These are phyloP conservation scores for Aphrocallistes beatrix DNA, from an alignment of 37 sponge, comb jelly and placozoan genomes.

Conservation along the genomic window DNA sequence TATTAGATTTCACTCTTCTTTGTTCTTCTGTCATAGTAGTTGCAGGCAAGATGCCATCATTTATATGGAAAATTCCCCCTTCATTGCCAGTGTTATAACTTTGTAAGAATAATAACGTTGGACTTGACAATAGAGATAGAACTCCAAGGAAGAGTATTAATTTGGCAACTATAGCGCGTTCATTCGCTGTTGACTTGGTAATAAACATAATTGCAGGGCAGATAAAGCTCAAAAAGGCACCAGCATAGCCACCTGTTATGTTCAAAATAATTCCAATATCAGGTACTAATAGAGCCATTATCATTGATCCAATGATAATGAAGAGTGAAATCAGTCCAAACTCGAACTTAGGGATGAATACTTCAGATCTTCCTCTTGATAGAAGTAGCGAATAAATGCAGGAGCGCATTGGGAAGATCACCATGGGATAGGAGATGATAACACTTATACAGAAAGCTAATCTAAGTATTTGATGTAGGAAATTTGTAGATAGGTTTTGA, in stretches of 20 bases:
- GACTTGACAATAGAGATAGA: neutral
- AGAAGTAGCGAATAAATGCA: neutral
- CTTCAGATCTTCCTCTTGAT: neutral
- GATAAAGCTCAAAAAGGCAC: neutral
- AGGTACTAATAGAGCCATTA: neutral
- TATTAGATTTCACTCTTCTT: no score
- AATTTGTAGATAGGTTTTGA: neutral
- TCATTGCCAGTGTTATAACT: no score
- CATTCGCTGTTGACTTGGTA: neutral
- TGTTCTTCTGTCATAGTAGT: no score
- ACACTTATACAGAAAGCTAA: neutral
- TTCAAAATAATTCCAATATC: conserved; percentile 4
- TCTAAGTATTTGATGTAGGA: neutral
- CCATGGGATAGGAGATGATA: neutral
- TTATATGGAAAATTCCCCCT: no score
- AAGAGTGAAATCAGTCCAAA: neutral
- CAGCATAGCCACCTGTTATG: neutral
- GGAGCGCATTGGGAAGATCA: neutral
- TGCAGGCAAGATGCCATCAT: no score
- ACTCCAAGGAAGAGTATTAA: neutral
- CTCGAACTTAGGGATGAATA: neutral
- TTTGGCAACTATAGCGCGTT: neutral
- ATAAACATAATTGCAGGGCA: neutral
- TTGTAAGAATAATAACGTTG: no score
- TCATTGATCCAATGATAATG: neutral